phyloP scores from a whole-genome alignment of 2,113 vertebrate genomes.

The mouse (Mus musculus) region GRCm39 chr14:92858001-92858500 shows the following conservation, averaged over 20 bases:
- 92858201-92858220: constrained; percentile 13
- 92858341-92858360: background rate
- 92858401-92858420: background rate
- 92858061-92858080: background rate
- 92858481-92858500: background rate
- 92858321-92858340: background rate
- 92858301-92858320: background rate
- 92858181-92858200: background rate
- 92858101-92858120: background rate
- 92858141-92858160: background rate
- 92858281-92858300: constrained; percentile 9
- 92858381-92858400: background rate
- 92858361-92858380: background rate
- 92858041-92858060: background rate
- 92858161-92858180: background rate
- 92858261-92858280: background rate
- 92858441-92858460: background rate
- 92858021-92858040: background rate
- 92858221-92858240: background rate
- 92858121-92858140: background rate
- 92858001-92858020: too few species aligned
- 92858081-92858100: background rate
- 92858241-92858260: background rate
- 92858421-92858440: background rate
- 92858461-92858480: background rate